Evolutionary conservation across 1,140 invertebrate genomes (phyloP).

Genomic region (Mercenaria mercenaria): DNA sequence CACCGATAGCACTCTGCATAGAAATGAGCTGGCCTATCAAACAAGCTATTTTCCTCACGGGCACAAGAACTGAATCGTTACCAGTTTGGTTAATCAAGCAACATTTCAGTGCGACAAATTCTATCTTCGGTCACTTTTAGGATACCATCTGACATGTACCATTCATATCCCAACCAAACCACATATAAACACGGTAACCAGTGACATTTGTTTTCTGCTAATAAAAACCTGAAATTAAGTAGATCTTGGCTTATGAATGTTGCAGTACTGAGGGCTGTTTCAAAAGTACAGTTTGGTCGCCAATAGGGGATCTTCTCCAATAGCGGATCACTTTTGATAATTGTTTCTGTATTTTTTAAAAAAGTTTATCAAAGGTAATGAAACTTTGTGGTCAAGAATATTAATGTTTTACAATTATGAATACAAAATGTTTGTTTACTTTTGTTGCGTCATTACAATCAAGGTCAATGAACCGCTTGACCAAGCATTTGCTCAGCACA

Average conservation of each 20-base stretch:
- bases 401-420: no score
- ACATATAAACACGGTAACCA: background rate
- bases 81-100: background rate
- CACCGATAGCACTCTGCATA: slow-evolving; percentile 33
- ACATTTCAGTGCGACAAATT: background rate
- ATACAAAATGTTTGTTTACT: no score
- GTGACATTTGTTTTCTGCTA: slow-evolving; percentile 37
- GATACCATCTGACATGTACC: background rate
- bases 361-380: no score
- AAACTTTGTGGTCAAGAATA: no score
- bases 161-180: slow-evolving; percentile 24
- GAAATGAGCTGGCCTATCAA: slow-evolving; percentile 20
- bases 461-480: no score
- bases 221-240: background rate
- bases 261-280: background rate
- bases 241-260: background rate
- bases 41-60: slow-evolving; percentile 10
- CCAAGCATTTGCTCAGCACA: no score
- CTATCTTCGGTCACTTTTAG: background rate
- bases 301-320: no score
- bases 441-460: no score
- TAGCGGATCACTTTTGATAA: no score
- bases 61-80: background rate
- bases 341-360: no score
- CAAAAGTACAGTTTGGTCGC: no score